Conservation (phyloP, 2,888 invertebrate genomes). For the Scaptomyza polygonia region DNA sequence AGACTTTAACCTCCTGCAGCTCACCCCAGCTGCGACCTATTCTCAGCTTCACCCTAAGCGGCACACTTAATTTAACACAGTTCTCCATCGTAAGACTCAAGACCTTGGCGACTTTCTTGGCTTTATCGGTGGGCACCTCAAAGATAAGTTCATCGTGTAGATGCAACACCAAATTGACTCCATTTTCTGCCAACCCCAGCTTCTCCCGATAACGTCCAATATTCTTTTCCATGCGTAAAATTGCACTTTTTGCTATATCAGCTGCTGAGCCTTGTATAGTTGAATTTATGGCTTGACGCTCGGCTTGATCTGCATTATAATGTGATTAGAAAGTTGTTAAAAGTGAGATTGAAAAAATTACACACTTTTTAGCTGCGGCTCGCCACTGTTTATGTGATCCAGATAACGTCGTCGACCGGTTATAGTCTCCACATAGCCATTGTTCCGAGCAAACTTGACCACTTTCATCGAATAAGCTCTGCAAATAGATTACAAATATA, state of each 20-base stretch:
- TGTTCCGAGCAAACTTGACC: conserved; percentile 87
- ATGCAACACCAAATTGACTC: conserved; percentile 91
- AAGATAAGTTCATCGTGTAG: conserved; percentile 98
- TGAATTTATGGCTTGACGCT: conserved; percentile 98
- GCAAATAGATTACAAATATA: not conserved
- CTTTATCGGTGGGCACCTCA: conserved; percentile 89
- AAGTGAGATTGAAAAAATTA: not conserved
- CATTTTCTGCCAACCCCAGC: conserved; percentile 78
- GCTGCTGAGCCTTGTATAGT: conserved; percentile 98
- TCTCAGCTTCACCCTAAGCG: conserved; percentile 95
- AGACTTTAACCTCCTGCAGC: conserved; percentile 76
- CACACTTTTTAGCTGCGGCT: conserved; percentile 87
- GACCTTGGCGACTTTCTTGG: conserved; percentile 86
- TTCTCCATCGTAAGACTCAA: conserved; percentile 93
- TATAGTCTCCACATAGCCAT: conserved; percentile 94
- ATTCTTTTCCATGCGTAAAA: conserved; percentile 90
- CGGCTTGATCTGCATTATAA: conserved; percentile 88
- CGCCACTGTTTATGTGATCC: conserved; percentile 89
- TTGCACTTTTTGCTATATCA: conserved; percentile 96
- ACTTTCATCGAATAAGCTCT: conserved; percentile 82
- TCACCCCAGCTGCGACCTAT: conserved; percentile 92
- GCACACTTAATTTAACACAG: conserved; percentile 89
- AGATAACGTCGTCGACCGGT: conserved; percentile 91
- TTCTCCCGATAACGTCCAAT: conserved; percentile 84
- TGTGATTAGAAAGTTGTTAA: not conserved